A percentile compares a stretch with the other conserved stretches of the same genome.
phyloP scores from a whole-genome alignment of 2,797 vertebrate genomes.

The Pipistrellus kuhlii region DNA sequence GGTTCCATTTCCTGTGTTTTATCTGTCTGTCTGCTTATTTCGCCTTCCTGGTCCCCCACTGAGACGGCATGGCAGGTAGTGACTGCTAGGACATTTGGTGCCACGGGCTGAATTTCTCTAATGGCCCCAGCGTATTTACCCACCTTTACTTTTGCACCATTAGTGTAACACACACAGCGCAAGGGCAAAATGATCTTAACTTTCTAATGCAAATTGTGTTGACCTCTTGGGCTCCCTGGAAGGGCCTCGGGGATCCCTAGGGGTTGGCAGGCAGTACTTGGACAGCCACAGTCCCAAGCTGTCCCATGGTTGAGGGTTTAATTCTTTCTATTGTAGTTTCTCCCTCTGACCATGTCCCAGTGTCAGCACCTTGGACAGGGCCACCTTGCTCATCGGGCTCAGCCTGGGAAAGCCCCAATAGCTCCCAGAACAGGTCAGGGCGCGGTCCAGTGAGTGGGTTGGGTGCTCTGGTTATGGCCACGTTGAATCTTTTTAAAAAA shows the following conservation, averaged over 20 bases:
- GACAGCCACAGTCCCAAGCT: neutral
- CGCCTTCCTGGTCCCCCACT: neutral
- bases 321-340: neutral
- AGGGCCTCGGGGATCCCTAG: neutral
- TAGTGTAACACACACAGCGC: neutral
- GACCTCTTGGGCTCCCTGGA: neutral
- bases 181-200: neutral
- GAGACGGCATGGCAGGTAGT: neutral
- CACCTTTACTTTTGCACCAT: neutral
- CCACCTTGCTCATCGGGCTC: fast-evolving
- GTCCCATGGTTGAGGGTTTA: neutral
- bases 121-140: neutral
- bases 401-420: neutral
- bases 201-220: neutral
- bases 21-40: neutral
- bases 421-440: fast-evolving
- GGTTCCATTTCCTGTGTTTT: neutral
- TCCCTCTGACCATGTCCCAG: neutral
- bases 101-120: neutral
- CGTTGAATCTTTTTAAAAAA: neutral
- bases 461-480: neutral
- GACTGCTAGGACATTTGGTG: too few relatives aligned
- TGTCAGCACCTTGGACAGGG: neutral
- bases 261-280: neutral
- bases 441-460: fast-evolving